A percentile compares a stretch with the other conserved stretches of the same genome.
phyloP scores from a whole-genome alignment of 1,140 invertebrate genomes.

The Augochlora pura region DNA sequence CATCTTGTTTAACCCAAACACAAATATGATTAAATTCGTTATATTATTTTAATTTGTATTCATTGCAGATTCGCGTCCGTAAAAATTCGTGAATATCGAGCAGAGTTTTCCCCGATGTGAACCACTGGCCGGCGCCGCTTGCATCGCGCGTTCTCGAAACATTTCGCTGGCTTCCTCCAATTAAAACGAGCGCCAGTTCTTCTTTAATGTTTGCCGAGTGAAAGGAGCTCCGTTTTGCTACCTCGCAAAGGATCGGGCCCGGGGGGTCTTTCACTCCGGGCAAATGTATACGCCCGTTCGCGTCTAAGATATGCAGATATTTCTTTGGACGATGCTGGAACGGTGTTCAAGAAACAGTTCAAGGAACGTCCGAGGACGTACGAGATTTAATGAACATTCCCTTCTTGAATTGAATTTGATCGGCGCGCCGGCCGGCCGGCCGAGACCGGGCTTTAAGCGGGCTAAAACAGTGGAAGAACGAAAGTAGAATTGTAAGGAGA shows the following conservation, averaged over 20 bases:
- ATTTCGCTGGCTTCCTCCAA: slow-evolving; percentile 7
- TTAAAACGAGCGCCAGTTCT: slow-evolving; percentile 2
- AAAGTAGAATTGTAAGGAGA: slow-evolving; percentile 43
- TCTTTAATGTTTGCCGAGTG: background rate
- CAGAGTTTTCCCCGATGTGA: no score
- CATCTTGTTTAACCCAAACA: no score
- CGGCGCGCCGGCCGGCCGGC: slow-evolving; percentile 1
- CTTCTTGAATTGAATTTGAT: slow-evolving; percentile 35
- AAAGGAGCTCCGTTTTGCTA: background rate
- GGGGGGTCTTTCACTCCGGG: background rate
- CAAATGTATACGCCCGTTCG: background rate
- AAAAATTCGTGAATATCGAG: no score
- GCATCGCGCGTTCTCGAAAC: background rate
- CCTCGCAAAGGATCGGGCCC: background rate
- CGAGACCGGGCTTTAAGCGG: background rate
- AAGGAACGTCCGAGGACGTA: background rate
- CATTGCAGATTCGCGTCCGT: no score
- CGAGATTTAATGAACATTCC: slow-evolving; percentile 44
- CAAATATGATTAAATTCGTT: no score
- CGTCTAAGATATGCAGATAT: slow-evolving; percentile 22
- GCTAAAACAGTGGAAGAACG: slow-evolving; percentile 14
- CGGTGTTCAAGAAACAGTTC: background rate
- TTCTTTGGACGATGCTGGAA: no score
- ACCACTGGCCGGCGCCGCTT: no score
- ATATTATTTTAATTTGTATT: no score